phyloP scores from a whole-genome alignment of 1,140 invertebrate genomes.

The Neuroterus valhalla region DNA sequence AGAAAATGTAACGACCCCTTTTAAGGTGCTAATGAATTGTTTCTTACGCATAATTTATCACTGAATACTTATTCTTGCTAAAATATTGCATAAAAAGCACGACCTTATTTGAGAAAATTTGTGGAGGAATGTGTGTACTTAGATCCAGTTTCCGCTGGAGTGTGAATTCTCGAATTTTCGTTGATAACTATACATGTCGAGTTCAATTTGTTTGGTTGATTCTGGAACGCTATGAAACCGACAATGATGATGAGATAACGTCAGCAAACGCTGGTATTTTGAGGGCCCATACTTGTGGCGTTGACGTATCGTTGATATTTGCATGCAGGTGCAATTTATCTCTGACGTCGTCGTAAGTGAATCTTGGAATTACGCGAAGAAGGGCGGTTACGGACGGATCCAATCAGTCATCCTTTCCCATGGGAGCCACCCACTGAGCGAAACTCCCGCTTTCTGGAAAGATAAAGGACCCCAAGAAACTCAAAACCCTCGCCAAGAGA shows the following conservation, averaged over 20 bases:
- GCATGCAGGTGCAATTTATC: conserved; percentile 61
- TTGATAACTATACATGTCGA: too few relatives aligned
- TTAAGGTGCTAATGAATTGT: too few relatives aligned
- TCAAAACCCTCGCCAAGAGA: conserved; percentile 15
- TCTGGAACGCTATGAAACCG: too few relatives aligned
- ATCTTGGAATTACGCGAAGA: conserved; percentile 52
- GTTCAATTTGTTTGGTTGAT: too few relatives aligned
- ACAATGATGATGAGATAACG: neutral
- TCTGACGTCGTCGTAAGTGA: conserved; percentile 55
- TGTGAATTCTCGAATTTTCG: too few relatives aligned
- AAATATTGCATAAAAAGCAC: too few relatives aligned
- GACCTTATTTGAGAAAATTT: too few relatives aligned
- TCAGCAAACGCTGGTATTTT: neutral
- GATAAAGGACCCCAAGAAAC: neutral
- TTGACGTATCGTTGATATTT: conserved; percentile 58
- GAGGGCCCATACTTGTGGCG: neutral
- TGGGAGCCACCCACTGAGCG: conserved; percentile 42
- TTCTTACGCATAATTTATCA: too few relatives aligned
- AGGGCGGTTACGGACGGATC: conserved; percentile 34
- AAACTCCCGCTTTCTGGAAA: conserved; percentile 4
- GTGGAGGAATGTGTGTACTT: too few relatives aligned
- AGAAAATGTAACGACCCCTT: too few relatives aligned
- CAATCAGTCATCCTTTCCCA: conserved; percentile 61
- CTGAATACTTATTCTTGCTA: too few relatives aligned
- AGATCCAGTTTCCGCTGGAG: too few relatives aligned